Base-by-base conservation (phyloP, 2,888 invertebrate genomes). In the Calephelis perditalis region DNA sequence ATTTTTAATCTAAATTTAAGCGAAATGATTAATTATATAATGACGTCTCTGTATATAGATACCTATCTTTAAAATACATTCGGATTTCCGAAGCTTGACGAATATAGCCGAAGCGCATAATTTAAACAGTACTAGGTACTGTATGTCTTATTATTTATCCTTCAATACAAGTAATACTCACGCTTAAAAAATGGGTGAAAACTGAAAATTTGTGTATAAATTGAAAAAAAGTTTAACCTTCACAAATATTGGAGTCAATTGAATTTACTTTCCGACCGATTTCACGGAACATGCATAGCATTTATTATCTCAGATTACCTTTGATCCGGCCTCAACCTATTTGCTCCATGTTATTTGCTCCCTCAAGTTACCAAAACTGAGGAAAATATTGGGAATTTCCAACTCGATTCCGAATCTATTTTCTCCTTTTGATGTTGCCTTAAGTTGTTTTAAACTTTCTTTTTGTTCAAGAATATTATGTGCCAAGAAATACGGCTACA, bases 351-450 rank as follows among this genome's bases (percentile, higher is more conserved):
- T 54, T 54, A 9, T 54, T 54, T 54, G 52, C 36, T 54, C 36
- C 52, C 35, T 35, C 36, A 11, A 54, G 36, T 54, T 54, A 54
- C 35, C 52, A 54, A 54, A 54, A 54, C 52, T 54, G 52, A 36
- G 52, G 36, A 54, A 54, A 54, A 54, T 54, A 54, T 54, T 54
- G 54, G 36, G 36, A 54, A 36, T 54, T 36, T 54, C 54, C 54
- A 54, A 54, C 54, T 36, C 35, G 54, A 54, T 54, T 11, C 54
- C 54, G 36, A 54, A 54, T 54, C n/a, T 54, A 54, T 54, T 54
- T 35, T 54, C 54, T 54, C n/a, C 54, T 35, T 54, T 54, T 36
- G 54, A 54, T 54, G 54, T 54, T 54, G 10, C 54, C 35, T 54
- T 54, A 3, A 54, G 11, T 54, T 54, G 54, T 54, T 54, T 11